Evolutionary conservation across 2,113 vertebrate species (phyloP).

Genomic region (Ranitomeya imitator): DNA sequence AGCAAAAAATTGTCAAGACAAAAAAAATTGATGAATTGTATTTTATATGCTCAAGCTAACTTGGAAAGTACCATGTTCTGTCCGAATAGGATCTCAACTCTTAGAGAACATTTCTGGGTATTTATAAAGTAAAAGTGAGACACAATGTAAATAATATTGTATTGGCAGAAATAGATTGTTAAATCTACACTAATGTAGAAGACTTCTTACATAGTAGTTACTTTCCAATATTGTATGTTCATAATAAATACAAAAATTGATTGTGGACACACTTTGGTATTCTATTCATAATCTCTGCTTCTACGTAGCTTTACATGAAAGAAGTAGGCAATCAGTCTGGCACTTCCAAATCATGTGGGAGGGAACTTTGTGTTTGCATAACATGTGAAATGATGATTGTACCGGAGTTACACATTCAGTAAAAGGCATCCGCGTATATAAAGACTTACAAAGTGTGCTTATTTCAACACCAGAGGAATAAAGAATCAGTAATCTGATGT

Average conservation of each 20-base stretch:
- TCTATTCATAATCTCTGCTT: not conserved
- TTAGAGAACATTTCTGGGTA: too few relatives aligned
- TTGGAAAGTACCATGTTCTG: too few relatives aligned
- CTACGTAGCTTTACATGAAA: not conserved
- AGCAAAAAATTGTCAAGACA: too few relatives aligned
- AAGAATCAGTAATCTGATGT: conserved; percentile 9
- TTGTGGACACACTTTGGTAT: not conserved
- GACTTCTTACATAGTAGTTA: not conserved
- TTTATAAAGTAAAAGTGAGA: too few relatives aligned
- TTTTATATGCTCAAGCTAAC: too few relatives aligned
- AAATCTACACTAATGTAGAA: not conserved
- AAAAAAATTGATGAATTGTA: too few relatives aligned
- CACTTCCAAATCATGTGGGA: not conserved
- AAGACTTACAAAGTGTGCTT: not conserved
- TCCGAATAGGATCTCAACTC: too few relatives aligned
- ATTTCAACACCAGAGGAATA: not conserved
- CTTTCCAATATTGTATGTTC: not conserved
- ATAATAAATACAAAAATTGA: too few relatives aligned
- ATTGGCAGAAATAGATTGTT: not conserved
- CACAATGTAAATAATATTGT: too few relatives aligned
- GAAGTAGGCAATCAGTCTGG: too few relatives aligned
- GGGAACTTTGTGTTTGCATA: not conserved
- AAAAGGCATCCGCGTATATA: not conserved
- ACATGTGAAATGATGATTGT: not conserved
- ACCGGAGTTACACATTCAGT: not conserved